These are phyloP conservation scores for Limenitis camilla DNA, from an alignment of 2,888 invertebrate genomes.

Conservation along the genomic window DNA sequence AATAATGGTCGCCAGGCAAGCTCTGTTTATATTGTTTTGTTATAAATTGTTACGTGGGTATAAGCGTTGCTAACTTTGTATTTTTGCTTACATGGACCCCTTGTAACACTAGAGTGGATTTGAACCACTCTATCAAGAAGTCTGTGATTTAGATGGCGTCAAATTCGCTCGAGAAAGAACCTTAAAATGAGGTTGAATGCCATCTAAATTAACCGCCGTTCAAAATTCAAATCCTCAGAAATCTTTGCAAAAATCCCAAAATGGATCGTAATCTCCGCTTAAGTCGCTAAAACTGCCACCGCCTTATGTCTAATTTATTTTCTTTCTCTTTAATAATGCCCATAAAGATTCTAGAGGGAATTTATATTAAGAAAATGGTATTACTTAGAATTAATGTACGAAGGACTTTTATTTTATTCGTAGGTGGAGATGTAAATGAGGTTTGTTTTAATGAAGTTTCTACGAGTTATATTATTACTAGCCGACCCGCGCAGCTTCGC, in stretches of 20 bases:
- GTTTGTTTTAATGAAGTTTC: background rate
- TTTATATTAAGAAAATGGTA: slow-evolving; percentile 13
- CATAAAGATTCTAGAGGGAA: slow-evolving; percentile 10
- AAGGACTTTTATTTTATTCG: slow-evolving; percentile 13
- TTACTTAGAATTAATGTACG: slow-evolving; percentile 14
- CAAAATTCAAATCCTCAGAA: background rate
- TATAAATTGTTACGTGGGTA: too few species aligned
- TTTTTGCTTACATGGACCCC: too few species aligned
- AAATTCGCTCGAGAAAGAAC: too few species aligned
- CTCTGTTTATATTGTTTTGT: too few species aligned
- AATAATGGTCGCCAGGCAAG: too few species aligned
- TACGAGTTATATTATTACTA: background rate
- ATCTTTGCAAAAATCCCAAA: slow-evolving; percentile 2
- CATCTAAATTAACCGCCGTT: background rate
- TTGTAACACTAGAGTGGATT: too few species aligned
- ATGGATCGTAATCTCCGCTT: slow-evolving; percentile 13
- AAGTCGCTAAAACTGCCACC: slow-evolving; percentile 18
- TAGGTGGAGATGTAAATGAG: slow-evolving; percentile 5
- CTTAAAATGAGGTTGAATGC: too few species aligned
- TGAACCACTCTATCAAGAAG: too few species aligned
- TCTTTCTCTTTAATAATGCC: slow-evolving; percentile 17
- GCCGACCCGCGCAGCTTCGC: too few species aligned
- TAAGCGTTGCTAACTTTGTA: too few species aligned
- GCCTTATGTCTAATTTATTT: slow-evolving; percentile 19
- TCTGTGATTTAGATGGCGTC: too few species aligned